These are phyloP conservation scores for Galerucella nymphaeae DNA, from an alignment of 2,888 invertebrate species.

Conservation along the genomic window DNA sequence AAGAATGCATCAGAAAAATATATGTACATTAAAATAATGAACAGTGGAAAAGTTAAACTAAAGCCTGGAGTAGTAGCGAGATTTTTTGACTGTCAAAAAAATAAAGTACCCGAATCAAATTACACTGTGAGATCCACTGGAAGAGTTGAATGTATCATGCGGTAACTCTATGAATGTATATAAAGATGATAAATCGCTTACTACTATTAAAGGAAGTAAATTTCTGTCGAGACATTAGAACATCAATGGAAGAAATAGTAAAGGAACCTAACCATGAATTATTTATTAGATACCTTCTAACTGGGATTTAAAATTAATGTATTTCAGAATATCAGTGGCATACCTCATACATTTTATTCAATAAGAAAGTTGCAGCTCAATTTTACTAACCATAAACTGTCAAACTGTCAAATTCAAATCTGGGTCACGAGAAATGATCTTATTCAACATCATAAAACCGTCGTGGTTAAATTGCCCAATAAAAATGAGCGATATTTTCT, in stretches of 20 bases:
- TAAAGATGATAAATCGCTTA: constrained; percentile 38
- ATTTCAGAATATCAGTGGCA: constrained; percentile 23
- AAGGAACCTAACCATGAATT: constrained; percentile 31
- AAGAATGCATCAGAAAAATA: too few relatives aligned
- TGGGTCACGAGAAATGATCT: too few relatives aligned
- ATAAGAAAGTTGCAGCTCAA: too few relatives aligned
- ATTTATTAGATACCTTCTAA: constrained; percentile 39
- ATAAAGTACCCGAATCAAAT: constrained; percentile 12
- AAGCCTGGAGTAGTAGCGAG: too few relatives aligned
- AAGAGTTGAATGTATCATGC: constrained; percentile 27
- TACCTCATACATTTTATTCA: not conserved
- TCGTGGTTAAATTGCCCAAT: not conserved
- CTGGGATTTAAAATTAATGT: constrained; percentile 33
- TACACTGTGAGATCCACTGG: constrained; percentile 22
- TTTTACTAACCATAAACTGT: too few relatives aligned
- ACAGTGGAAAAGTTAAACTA: too few relatives aligned
- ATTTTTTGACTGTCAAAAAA: too few relatives aligned
- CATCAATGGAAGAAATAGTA: constrained; percentile 38
- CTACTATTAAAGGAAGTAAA: constrained; percentile 36
- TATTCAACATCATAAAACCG: too few relatives aligned
- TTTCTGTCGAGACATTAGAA: constrained; percentile 31
- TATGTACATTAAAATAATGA: too few relatives aligned
- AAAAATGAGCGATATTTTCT: not conserved
- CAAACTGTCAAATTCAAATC: too few relatives aligned
- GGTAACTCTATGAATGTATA: constrained; percentile 30